Base-by-base conservation (phyloP, 2,888 invertebrate species). In the Nyleta sp. region DNA sequence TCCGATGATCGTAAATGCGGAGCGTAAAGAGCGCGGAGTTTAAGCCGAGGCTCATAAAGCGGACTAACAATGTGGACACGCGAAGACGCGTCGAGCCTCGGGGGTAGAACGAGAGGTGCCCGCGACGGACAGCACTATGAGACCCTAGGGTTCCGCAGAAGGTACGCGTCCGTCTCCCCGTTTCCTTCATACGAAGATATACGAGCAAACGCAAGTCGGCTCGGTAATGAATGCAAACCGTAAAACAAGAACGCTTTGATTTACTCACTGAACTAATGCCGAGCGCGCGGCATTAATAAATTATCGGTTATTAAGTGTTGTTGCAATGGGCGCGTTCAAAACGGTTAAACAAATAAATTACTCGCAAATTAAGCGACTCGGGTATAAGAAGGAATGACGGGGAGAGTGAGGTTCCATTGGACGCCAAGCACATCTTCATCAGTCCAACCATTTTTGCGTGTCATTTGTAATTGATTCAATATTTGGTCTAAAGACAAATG, bases 181-280 rank as follows among this genome's bases (percentile, higher is more conserved):
- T 48, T 65, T 57, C 40, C 73, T 67, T 77, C 72, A 46, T 62
- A 55, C 50, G 53, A 85, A 89, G 89, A 90, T 90, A 89, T 90
- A 90, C 88, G 90, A 89, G 87, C 88, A 85, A 87, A 82, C 86
- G 84, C 87, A 87, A 87, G 86, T 87, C 88, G 86, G 84, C 85
- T 82, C 81, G 57, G 87, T 90, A 90, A 90, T 89, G 88, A 90
- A 90, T 89, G 89, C 88, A 87, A 82, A 87, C 88, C 87, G 86
- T 90, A 89, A 90, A 90, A 88, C 87, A 87, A 86, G 87, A 85
- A 87, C 83, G 83, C 84, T 83, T 89, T 89, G 90, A 90, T 89
- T 89, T 89, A 90, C 89, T 89, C 84, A 81, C 84, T 83, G 83
- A 81, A 81, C 86, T 87, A 88, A 88, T 85, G 84, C 85, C 80